Evolutionary conservation across 1,140 invertebrate species (phyloP).

Genomic region (Eulimnadia texana): DNA sequence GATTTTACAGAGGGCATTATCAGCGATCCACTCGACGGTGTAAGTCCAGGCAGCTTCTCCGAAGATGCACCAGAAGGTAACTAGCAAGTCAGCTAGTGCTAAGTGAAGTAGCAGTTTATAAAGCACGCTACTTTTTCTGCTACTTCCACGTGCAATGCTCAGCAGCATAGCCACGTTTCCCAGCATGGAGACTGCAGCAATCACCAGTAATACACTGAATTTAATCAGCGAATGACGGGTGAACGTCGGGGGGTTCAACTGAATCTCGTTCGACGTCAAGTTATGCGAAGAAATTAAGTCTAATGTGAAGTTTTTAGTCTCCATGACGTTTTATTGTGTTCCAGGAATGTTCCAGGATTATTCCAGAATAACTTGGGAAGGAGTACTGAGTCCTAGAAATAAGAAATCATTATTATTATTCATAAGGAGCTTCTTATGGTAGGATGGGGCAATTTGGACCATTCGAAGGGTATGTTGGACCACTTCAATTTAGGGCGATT

Average conservation of each 20-base stretch:
- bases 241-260: slow-evolving; percentile 41
- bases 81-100: slow-evolving; percentile 49
- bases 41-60: slow-evolving; percentile 62
- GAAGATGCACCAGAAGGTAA: slow-evolving; percentile 61
- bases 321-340: too few species aligned
- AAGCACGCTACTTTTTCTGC: slow-evolving; percentile 40
- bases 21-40: slow-evolving; percentile 62
- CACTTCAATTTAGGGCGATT: too few species aligned
- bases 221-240: slow-evolving; percentile 40
- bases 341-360: too few species aligned
- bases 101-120: slow-evolving; percentile 41
- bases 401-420: too few species aligned
- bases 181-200: slow-evolving; percentile 52
- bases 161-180: slow-evolving; percentile 58
- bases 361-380: too few species aligned
- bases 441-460: too few species aligned
- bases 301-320: too few species aligned
- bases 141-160: slow-evolving; percentile 44
- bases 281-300: too few species aligned
- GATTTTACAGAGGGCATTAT: slow-evolving; percentile 57
- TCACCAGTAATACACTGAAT: slow-evolving; percentile 44
- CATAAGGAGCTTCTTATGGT: too few species aligned
- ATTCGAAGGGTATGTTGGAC: too few species aligned
- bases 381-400: too few species aligned
- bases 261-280: too few species aligned